A percentile compares a stretch with the other conserved stretches of the same genome.
Conservation (phyloP, 2,113 vertebrate genomes). For the Phocoena sinus region DNA sequence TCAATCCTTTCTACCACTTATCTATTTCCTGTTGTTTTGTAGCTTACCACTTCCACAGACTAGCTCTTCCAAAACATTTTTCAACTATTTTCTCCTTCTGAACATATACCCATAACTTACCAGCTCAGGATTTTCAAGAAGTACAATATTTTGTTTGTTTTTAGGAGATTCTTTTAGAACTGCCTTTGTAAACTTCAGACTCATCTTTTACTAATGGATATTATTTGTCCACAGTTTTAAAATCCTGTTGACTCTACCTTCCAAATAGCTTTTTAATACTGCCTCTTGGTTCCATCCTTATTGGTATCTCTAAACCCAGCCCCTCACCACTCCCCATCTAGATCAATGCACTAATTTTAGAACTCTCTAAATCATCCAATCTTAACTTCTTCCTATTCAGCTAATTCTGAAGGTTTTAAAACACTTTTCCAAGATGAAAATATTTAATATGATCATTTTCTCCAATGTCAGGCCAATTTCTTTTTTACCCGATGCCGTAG, state of each 20-base stretch:
- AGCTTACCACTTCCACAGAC: background rate
- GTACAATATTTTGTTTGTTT: background rate
- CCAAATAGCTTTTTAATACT: background rate
- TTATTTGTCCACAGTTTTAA: background rate
- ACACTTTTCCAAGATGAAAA: background rate
- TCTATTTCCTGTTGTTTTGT: background rate
- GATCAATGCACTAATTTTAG: background rate
- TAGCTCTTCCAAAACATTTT: background rate
- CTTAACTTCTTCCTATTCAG: background rate
- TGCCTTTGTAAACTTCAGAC: background rate
- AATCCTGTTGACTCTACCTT: background rate
- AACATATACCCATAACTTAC: background rate
- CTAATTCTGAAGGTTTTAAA: background rate
- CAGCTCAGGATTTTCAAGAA: slow-evolving; percentile 3
- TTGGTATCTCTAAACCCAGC: background rate
- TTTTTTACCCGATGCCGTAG: background rate
- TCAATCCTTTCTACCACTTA: background rate
- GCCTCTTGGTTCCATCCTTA: background rate
- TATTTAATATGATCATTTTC: background rate
- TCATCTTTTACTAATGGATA: background rate
- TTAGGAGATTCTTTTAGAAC: background rate
- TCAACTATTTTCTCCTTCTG: background rate
- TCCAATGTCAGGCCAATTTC: background rate
- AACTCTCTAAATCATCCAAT: background rate
- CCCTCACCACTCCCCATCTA: background rate